Conservation (phyloP, 2,888 invertebrate species). For the Acanthosoma haemorrhoidale region DNA sequence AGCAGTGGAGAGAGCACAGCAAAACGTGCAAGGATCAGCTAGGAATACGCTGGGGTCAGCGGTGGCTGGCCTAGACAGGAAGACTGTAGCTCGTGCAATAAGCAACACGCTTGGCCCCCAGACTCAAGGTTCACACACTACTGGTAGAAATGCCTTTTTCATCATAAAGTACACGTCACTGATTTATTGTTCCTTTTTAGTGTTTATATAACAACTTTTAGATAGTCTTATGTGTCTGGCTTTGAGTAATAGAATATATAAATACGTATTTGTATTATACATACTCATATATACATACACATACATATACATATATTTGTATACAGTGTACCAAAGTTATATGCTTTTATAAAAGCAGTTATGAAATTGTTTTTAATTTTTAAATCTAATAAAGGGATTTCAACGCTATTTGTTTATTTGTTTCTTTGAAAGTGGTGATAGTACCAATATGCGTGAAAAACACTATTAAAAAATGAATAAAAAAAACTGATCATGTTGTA, state of each 20-base stretch:
- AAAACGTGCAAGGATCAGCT: slow-evolving; percentile 57
- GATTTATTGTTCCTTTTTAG: slow-evolving; percentile 4
- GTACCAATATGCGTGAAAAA: neutral
- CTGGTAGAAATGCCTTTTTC: slow-evolving; percentile 29
- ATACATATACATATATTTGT: slow-evolving; percentile 4
- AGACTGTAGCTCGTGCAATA: slow-evolving; percentile 32
- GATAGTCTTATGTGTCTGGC: neutral
- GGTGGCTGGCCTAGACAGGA: slow-evolving; percentile 37
- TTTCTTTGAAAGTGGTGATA: neutral
- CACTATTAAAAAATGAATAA: neutral
- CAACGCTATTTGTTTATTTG: neutral
- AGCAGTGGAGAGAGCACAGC: slow-evolving; percentile 46
- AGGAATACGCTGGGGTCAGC: slow-evolving; percentile 51
- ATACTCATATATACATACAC: neutral
- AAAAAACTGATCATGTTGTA: neutral
- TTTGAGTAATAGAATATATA: neutral
- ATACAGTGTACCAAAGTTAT: slow-evolving; percentile 12
- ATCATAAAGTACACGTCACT: slow-evolving; percentile 8
- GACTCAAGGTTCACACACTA: slow-evolving; percentile 39
- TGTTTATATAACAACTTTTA: neutral
- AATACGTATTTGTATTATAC: neutral
- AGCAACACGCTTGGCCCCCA: slow-evolving; percentile 33
- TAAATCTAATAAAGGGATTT: slow-evolving; percentile 1
- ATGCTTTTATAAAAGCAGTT: slow-evolving; percentile 1
- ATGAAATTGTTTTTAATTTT: neutral